A percentile compares a stretch with the other conserved stretches of the same genome.
Evolutionary conservation across 2,797 vertebrate species (phyloP).

Genomic region (Neosilurus mollespiculum): DNA sequence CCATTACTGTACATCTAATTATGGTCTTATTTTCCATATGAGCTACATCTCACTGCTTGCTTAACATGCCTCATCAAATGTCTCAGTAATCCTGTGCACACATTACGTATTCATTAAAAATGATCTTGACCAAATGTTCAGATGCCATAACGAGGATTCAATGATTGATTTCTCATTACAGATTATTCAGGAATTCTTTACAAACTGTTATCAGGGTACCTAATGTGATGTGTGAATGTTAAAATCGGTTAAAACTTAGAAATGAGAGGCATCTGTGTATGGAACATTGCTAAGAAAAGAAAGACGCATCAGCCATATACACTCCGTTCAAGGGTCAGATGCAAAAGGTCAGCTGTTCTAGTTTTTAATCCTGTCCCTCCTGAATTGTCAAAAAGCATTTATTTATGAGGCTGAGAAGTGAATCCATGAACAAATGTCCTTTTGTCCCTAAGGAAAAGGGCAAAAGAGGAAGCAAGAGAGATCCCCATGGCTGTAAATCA

Average conservation of each 20-base stretch:
- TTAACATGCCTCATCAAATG: not conserved
- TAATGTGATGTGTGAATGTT: not conserved
- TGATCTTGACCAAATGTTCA: not conserved
- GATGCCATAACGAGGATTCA: not conserved
- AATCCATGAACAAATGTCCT: not conserved
- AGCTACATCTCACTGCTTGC: not conserved
- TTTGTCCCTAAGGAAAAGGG: not conserved
- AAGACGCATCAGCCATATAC: not conserved
- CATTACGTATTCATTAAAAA: conserved; percentile 1
- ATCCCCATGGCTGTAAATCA: not conserved
- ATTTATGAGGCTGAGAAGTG: not conserved
- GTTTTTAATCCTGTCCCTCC: not conserved
- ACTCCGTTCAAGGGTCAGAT: not conserved
- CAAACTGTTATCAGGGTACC: not conserved
- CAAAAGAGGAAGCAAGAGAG: not conserved
- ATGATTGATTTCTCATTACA: not conserved
- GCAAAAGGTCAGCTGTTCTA: not conserved
- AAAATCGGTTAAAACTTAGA: not conserved
- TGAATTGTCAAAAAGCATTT: not conserved
- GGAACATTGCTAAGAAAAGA: not conserved
- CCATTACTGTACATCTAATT: not conserved
- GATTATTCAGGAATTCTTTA: not conserved
- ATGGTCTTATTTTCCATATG: not conserved
- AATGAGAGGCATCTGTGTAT: not conserved
- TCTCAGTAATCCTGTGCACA: not conserved